Percentiles rank a stretch among this genome's conserved stretches.
Evolutionary conservation across 37 sponge, comb jelly and placozoan species (phyloP).

Genomic region (Chondrosia reniformis): DNA sequence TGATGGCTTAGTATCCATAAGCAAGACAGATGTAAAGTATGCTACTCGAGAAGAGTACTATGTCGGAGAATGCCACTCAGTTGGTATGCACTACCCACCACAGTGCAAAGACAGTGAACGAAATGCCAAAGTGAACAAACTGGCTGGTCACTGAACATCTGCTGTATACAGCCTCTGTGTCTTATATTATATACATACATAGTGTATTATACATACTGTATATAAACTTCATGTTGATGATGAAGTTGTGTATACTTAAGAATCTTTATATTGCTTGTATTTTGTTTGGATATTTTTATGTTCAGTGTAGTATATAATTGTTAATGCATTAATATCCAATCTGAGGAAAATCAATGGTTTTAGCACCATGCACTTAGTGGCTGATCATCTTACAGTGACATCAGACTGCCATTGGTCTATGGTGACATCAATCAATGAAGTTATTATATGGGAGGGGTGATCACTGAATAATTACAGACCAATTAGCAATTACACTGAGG

Average conservation of each 20-base stretch:
- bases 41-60: neutral
- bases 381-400: too few relatives aligned
- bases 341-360: too few relatives aligned
- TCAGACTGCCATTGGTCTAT: too few relatives aligned
- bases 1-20: constrained; percentile 24
- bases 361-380: too few relatives aligned
- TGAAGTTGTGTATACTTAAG: neutral
- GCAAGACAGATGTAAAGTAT: constrained; percentile 21
- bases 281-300: neutral
- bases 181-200: neutral
- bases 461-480: too few relatives aligned
- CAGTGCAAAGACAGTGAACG: constrained; percentile 29
- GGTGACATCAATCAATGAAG: too few relatives aligned
- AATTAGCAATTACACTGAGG: too few relatives aligned
- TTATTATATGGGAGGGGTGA: too few relatives aligned
- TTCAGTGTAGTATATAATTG: too few relatives aligned
- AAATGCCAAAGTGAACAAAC: neutral
- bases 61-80: constrained; percentile 50
- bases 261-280: neutral
- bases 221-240: neutral
- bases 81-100: constrained; percentile 42
- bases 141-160: neutral
- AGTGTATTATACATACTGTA: neutral
- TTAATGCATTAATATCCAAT: too few relatives aligned
- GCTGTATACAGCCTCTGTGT: neutral